A percentile compares a stretch with the other conserved stretches of the same genome.
These are phyloP conservation scores for Melieria crassipennis DNA, from an alignment of 2,888 invertebrate genomes.

Conservation along the genomic window DNA sequence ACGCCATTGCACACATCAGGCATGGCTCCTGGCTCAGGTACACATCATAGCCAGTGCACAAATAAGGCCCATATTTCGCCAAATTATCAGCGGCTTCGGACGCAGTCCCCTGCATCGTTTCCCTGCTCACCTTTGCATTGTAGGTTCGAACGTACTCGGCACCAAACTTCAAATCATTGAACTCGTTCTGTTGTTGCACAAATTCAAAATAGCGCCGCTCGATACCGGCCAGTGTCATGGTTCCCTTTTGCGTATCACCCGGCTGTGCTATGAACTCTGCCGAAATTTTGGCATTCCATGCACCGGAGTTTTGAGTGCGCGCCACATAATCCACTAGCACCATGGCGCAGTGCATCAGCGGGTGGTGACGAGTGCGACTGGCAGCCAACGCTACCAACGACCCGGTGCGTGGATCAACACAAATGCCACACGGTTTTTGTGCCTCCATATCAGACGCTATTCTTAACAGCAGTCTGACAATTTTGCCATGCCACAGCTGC, in stretches of 20 bases:
- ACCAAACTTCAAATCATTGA: slow-evolving; percentile 65
- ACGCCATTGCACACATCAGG: slow-evolving; percentile 94
- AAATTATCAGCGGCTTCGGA: slow-evolving; percentile 56
- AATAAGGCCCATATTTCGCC: slow-evolving; percentile 72
- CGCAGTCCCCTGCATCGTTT: slow-evolving; percentile 53
- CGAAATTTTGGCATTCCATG: slow-evolving; percentile 66
- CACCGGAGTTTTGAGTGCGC: slow-evolving; percentile 81
- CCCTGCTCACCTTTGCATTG: slow-evolving; percentile 50
- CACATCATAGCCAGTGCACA: slow-evolving; percentile 88
- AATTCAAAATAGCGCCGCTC: slow-evolving; percentile 63
- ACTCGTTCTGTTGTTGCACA: slow-evolving; percentile 54
- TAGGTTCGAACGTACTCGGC: slow-evolving; percentile 57
- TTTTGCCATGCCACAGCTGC: slow-evolving; percentile 68
- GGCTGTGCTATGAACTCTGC: slow-evolving; percentile 45
- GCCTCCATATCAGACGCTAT: slow-evolving; percentile 52
- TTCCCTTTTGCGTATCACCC: slow-evolving; percentile 5
- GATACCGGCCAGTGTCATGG: slow-evolving; percentile 63
- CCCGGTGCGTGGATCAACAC: slow-evolving; percentile 77
- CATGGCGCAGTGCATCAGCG: slow-evolving; percentile 86
- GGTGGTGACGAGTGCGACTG: slow-evolving; percentile 69
- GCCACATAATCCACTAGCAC: slow-evolving; percentile 87
- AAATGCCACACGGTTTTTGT: slow-evolving; percentile 68
- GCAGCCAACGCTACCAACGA: slow-evolving; percentile 74
- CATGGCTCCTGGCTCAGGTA: slow-evolving; percentile 90
- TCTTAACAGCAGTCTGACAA: slow-evolving; percentile 68